Conservation (phyloP, 2,797 vertebrate species). For the Eospalax fontanierii region DNA sequence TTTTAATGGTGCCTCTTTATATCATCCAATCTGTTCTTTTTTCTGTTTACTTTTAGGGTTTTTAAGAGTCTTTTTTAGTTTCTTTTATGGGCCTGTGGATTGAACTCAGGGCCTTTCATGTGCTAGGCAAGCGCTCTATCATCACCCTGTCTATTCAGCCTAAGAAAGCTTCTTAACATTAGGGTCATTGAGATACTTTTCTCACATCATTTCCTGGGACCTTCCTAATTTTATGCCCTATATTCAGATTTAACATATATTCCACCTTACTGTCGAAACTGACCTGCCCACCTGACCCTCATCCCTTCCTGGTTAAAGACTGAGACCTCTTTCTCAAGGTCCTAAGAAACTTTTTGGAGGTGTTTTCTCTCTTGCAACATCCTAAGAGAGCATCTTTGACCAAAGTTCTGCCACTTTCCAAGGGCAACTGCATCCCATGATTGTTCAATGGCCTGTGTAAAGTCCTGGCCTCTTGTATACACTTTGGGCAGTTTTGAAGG, state of each 20-base stretch:
- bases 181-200: neutral
- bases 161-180: neutral
- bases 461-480: neutral
- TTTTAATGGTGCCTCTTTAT: neutral
- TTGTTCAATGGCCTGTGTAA: neutral
- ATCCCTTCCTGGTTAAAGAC: neutral
- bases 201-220: neutral
- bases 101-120: neutral
- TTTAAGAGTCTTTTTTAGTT: neutral
- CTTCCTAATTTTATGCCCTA: neutral
- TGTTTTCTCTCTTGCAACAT: rapidly evolving
- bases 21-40: neutral
- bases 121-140: neutral
- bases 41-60: neutral
- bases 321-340: neutral
- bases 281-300: neutral
- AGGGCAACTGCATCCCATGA: neutral
- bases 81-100: neutral
- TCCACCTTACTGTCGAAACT: neutral
- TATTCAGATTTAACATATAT: neutral
- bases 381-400: neutral
- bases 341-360: neutral
- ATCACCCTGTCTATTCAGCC: no score
- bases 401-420: neutral
- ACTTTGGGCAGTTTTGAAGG: neutral